Percentiles rank a stretch among this genome's conserved stretches.
These are phyloP conservation scores for Melinaea marsaeus DNA, from an alignment of 2,888 invertebrate species.

Conservation along the genomic window DNA sequence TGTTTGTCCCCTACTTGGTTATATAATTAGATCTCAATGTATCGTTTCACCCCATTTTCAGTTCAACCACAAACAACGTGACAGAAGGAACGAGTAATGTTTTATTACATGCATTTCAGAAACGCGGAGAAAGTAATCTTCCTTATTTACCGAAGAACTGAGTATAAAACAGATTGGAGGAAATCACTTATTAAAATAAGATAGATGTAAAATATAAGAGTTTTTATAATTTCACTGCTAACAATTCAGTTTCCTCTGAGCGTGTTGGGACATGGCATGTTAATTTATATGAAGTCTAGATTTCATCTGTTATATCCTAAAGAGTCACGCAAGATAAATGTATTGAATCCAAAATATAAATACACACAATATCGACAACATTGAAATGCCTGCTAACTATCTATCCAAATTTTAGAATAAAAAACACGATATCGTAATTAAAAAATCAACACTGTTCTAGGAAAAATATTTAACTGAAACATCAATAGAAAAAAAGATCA, in stretches of 20 bases:
- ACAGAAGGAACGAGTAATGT: conserved; percentile 63
- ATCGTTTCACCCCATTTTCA: conserved; percentile 38
- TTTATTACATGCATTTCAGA: conserved; percentile 69
- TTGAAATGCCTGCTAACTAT: too few species aligned
- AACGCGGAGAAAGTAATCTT: conserved; percentile 67
- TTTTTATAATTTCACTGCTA: neutral
- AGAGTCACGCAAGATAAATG: too few species aligned
- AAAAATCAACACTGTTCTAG: too few species aligned
- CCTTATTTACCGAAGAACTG: conserved; percentile 59
- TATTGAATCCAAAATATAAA: too few species aligned
- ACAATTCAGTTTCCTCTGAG: neutral
- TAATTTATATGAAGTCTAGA: neutral
- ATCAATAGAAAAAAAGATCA: too few species aligned
- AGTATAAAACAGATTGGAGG: conserved; percentile 53
- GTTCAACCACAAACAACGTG: conserved; percentile 65
- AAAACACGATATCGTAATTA: too few species aligned
- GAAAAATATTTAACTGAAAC: too few species aligned
- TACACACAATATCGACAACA: too few species aligned
- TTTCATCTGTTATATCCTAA: too few species aligned
- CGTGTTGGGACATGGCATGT: neutral
- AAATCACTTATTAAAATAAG: conserved; percentile 38
- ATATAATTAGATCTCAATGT: conserved; percentile 52
- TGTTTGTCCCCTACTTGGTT: conserved; percentile 31
- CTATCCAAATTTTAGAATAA: too few species aligned
- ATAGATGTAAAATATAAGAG: conserved; percentile 15